A percentile compares a stretch with the other conserved stretches of the same genome.
Evolutionary conservation across 2,113 vertebrate genomes (phyloP).

Genomic region (Sitta europaea): DNA sequence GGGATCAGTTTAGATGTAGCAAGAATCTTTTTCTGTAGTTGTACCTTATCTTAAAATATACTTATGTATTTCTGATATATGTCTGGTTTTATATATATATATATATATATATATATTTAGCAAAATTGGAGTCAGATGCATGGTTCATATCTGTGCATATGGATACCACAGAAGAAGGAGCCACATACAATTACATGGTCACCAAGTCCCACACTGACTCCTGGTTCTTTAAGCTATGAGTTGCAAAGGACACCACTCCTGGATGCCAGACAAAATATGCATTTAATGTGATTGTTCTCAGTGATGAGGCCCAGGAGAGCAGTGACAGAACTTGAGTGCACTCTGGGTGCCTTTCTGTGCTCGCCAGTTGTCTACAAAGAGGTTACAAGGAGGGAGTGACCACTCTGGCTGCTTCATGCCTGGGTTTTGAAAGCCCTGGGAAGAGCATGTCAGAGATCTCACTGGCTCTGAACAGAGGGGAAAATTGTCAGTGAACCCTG

Average conservation of each 20-base stretch:
- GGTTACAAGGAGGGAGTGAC: not conserved
- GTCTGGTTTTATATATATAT: not conserved
- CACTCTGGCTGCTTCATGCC: not conserved
- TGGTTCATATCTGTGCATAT: not conserved
- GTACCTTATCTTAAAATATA: not conserved
- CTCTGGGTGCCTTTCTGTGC: not conserved
- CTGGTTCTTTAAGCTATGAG: not conserved
- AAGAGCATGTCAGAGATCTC: not conserved
- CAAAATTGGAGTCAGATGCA: not conserved
- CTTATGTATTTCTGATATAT: not conserved
- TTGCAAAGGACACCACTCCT: not conserved
- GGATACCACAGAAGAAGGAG: not conserved
- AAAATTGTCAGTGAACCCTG: not conserved
- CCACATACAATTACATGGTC: not conserved
- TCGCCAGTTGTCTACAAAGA: not conserved
- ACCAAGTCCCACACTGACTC: not conserved
- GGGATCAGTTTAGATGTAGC: not conserved
- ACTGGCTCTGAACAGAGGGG: not conserved
- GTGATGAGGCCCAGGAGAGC: not conserved
- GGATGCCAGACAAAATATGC: not conserved
- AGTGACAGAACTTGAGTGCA: rapidly evolving
- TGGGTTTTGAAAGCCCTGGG: not conserved
- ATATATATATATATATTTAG: not conserved
- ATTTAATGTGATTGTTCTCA: not conserved
- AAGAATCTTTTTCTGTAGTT: not conserved